phyloP scores from a whole-genome alignment of 1,140 invertebrate species.

The Pseudomyrmex sp. region DNA sequence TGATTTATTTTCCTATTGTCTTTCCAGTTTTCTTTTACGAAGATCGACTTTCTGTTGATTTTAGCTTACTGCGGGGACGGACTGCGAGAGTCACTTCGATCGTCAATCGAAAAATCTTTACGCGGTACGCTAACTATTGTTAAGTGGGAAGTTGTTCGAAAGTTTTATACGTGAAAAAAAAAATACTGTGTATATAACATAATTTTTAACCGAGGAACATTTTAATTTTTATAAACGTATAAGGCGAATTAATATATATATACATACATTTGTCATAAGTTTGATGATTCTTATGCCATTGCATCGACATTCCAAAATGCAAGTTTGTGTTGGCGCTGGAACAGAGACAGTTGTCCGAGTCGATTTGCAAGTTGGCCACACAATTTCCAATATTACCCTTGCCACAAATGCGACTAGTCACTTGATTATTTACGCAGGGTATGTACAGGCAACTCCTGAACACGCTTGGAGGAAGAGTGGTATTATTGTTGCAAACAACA shows the following conservation, averaged over 20 bases:
- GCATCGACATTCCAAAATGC: constrained; percentile 67
- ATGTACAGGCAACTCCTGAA: constrained; percentile 58
- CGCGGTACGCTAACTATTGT: constrained; percentile 45
- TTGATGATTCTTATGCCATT: constrained; percentile 52
- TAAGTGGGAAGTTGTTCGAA: constrained; percentile 57
- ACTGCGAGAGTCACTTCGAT: constrained; percentile 40
- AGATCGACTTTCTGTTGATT: constrained; percentile 57
- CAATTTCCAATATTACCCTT: constrained; percentile 35
- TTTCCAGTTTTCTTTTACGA: constrained; percentile 7
- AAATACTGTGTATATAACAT: constrained; percentile 60
- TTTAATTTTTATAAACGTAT: constrained; percentile 58
- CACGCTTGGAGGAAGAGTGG: constrained; percentile 43
- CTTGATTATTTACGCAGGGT: constrained; percentile 68
- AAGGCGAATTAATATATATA: constrained; percentile 38
- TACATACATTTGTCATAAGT: constrained; percentile 30
- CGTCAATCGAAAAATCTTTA: constrained; percentile 56
- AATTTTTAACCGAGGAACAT: constrained; percentile 64
- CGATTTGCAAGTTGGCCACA: constrained; percentile 36
- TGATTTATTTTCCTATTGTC: constrained; percentile 48
- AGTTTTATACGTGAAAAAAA: constrained; percentile 68
- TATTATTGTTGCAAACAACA: constrained; percentile 75
- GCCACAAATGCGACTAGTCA: constrained; percentile 62
- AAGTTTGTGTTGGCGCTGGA: constrained; percentile 31
- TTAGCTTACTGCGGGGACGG: constrained; percentile 46
- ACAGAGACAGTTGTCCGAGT: constrained; percentile 15